Conservation (phyloP, 2,888 invertebrate species). For the Microplitis deprimator region DNA sequence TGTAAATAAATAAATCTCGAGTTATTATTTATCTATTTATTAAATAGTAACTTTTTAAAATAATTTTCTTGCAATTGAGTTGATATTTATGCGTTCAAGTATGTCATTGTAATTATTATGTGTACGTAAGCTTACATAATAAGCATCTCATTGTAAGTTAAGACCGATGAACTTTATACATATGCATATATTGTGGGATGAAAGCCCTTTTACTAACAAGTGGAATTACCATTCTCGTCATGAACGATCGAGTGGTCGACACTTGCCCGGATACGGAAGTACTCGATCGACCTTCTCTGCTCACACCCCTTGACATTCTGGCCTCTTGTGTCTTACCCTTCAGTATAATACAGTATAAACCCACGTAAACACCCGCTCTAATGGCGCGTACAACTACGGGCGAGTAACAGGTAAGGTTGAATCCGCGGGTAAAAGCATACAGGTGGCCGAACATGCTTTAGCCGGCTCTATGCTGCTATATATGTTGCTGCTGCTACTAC, state of each 20-base stretch:
- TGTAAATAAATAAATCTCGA: neutral
- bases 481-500: neutral
- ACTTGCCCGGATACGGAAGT: conserved; percentile 61
- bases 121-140: neutral
- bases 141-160: neutral
- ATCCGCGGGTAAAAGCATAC: conserved; percentile 69
- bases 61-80: too few species aligned
- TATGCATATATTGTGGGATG: neutral
- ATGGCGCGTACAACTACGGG: conserved; percentile 48
- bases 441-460: conserved; percentile 67
- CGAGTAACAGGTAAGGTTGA: conserved; percentile 71
- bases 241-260: conserved; percentile 52
- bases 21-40: neutral
- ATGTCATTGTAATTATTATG: neutral
- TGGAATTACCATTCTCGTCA: conserved; percentile 49
- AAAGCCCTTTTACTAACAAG: neutral
- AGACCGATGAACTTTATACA: neutral
- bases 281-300: conserved; percentile 48
- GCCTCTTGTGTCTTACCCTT: conserved; percentile 44
- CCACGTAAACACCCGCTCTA: conserved; percentile 14
- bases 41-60: too few species aligned
- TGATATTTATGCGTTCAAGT: too few species aligned
- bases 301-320: conserved; percentile 39
- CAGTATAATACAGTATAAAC: conserved; percentile 35
- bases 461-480: conserved; percentile 45